Conservation (phyloP, 2,888 invertebrate genomes). For the Anodontia alba region DNA sequence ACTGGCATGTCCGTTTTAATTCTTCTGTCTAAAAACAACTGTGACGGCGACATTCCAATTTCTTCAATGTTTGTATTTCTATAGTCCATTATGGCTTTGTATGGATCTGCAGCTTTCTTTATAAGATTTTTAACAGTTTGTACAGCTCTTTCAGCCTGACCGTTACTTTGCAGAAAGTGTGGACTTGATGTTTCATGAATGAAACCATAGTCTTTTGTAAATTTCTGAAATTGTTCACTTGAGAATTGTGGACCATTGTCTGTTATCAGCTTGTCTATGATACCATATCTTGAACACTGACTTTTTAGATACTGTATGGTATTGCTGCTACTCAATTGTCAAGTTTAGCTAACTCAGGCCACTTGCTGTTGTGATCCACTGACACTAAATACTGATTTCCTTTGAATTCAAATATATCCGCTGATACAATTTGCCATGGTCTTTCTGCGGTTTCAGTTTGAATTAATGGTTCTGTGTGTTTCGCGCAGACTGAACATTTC, state of each 20-base stretch:
- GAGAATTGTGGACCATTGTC: conserved; percentile 63
- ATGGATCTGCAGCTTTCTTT: conserved; percentile 15
- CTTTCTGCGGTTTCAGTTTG: conserved; percentile 30
- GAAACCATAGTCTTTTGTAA: conserved; percentile 26
- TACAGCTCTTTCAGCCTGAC: conserved; percentile 58
- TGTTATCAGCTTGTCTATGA: conserved; percentile 43
- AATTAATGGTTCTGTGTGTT: conserved; percentile 45
- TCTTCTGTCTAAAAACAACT: background rate
- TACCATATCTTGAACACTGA: conserved; percentile 56
- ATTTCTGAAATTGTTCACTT: conserved; percentile 45
- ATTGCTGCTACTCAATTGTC: conserved; percentile 20
- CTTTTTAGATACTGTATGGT: conserved; percentile 30
- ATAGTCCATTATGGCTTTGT: background rate
- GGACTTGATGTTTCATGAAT: conserved; percentile 47
- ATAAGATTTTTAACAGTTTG: conserved; percentile 49
- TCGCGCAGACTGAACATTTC: conserved; percentile 36
- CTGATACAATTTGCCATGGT: conserved; percentile 44
- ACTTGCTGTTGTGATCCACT: conserved; percentile 37
- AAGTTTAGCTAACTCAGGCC: conserved; percentile 25
- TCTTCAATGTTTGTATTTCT: background rate
- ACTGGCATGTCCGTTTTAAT: background rate
- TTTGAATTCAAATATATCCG: conserved; percentile 23
- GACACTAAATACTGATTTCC: conserved; percentile 33
- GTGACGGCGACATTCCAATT: background rate
- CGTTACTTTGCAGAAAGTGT: conserved; percentile 59